Evolutionary conservation across 1,140 invertebrate species (phyloP).

Genomic region (Drosophila nigromelanica): DNA sequence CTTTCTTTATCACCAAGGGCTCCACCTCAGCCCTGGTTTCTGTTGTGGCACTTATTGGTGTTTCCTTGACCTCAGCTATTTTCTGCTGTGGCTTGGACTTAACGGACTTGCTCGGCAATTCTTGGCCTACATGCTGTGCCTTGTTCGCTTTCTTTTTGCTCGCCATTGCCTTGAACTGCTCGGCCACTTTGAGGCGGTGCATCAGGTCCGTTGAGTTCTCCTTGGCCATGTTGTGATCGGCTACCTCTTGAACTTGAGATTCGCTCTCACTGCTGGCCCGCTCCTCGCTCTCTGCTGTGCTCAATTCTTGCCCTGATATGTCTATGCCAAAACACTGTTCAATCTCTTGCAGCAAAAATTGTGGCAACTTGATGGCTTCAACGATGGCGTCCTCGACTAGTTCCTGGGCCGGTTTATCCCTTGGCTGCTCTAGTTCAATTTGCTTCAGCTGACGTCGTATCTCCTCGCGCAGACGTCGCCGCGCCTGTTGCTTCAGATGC

Average conservation of each 20-base stretch:
- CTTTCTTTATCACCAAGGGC: too few relatives aligned
- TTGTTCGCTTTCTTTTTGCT: constrained; percentile 4
- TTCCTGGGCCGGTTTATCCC: constrained; percentile 36
- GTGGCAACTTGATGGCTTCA: constrained; percentile 68
- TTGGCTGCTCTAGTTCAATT: constrained; percentile 60
- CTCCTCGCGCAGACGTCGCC: constrained; percentile 64
- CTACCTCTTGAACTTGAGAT: neutral
- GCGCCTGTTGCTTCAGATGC: constrained; percentile 67
- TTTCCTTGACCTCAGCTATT: too few relatives aligned
- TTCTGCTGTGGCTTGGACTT: too few relatives aligned
- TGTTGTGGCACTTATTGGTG: too few relatives aligned
- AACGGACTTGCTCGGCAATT: too few relatives aligned
- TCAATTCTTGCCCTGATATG: constrained; percentile 2
- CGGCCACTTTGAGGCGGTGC: constrained; percentile 41
- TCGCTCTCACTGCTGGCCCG: too few relatives aligned
- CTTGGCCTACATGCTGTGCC: neutral
- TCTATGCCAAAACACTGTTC: constrained; percentile 71
- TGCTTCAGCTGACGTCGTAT: constrained; percentile 66
- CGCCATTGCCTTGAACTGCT: constrained; percentile 20
- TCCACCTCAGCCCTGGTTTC: too few relatives aligned
- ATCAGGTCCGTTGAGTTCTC: constrained; percentile 27
- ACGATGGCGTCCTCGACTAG: constrained; percentile 73
- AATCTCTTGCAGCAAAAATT: constrained; percentile 66
- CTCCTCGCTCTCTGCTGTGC: neutral
- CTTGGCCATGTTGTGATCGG: constrained; percentile 25